Conservation (phyloP, 1,140 invertebrate species). For the Atopsyche davidsoni region DNA sequence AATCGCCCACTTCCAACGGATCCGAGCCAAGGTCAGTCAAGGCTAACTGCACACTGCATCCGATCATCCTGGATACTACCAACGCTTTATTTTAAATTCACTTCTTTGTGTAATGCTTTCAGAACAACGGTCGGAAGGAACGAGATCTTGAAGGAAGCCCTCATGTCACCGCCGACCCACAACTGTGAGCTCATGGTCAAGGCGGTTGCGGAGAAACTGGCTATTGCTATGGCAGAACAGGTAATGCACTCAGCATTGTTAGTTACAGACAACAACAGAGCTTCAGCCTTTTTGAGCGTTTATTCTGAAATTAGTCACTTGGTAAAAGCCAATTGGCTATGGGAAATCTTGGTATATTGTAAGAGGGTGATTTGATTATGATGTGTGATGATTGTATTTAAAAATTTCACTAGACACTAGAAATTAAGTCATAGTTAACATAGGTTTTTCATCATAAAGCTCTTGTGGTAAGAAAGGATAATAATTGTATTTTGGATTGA, state of each 20-base stretch:
- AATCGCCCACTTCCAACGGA: constrained; percentile 34
- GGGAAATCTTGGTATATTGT: no score
- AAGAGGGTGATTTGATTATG: no score
- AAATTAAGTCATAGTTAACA: no score
- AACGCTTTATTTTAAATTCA: not conserved
- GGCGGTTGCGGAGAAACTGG: constrained; percentile 66
- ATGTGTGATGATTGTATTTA: no score
- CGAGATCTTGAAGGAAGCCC: constrained; percentile 43
- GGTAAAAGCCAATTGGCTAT: no score
- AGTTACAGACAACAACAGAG: not conserved
- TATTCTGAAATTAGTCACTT: no score
- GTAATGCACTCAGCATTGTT: constrained; percentile 29
- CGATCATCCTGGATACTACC: not conserved
- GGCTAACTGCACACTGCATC: not conserved
- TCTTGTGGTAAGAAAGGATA: no score
- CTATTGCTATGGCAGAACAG: constrained; percentile 63
- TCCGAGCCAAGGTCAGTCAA: constrained; percentile 12
- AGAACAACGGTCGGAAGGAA: constrained; percentile 33
- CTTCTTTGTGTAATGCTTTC: not conserved
- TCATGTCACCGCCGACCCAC: constrained; percentile 43
- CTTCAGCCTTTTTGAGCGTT: no score
- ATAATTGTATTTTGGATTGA: not conserved
- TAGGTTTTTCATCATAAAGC: not conserved
- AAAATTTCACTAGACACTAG: no score
- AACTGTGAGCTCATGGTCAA: constrained; percentile 44